phyloP scores from a whole-genome alignment of 92 coral and sea anemone genomes.

The Porites rus region DNA sequence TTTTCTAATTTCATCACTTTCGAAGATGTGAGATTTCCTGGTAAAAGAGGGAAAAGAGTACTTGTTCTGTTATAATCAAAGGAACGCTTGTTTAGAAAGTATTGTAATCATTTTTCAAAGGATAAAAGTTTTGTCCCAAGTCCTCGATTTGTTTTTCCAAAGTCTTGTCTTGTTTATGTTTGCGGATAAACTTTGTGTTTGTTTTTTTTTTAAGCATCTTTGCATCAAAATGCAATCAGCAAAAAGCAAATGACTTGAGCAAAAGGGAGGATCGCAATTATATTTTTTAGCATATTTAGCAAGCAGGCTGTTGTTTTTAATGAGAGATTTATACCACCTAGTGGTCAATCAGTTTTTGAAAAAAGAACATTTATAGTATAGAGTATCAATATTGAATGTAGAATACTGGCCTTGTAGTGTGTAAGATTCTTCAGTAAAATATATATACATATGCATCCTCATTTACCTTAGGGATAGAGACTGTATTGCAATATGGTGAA shows the following conservation, averaged over 20 bases:
- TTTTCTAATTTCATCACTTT: neutral
- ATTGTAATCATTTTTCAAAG: neutral
- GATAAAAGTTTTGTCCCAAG: neutral
- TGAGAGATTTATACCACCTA: constrained; percentile 29
- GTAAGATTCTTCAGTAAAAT: constrained; percentile 35
- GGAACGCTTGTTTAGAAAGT: too few species aligned
- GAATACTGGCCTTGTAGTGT: constrained; percentile 33
- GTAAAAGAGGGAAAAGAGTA: neutral
- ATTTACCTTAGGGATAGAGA: constrained; percentile 29
- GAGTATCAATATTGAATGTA: constrained; percentile 32
- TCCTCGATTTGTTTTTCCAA: neutral
- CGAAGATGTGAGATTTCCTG: too few species aligned
- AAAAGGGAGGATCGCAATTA: constrained; percentile 28
- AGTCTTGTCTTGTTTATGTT: neutral
- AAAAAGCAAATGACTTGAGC: constrained; percentile 9
- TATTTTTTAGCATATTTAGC: constrained; percentile 40
- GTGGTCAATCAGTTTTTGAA: constrained; percentile 40
- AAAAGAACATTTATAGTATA: constrained; percentile 38
- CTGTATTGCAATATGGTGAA: constrained; percentile 30
- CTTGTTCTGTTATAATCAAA: too few species aligned
- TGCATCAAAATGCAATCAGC: neutral
- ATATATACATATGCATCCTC: constrained; percentile 36
- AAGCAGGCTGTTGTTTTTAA: constrained; percentile 45
- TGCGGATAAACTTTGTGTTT: neutral
- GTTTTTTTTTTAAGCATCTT: neutral